Percentiles rank a stretch among this genome's conserved stretches.
Evolutionary conservation across 1,140 invertebrate species (phyloP).

Genomic region (Propsilocerus akamusi): DNA sequence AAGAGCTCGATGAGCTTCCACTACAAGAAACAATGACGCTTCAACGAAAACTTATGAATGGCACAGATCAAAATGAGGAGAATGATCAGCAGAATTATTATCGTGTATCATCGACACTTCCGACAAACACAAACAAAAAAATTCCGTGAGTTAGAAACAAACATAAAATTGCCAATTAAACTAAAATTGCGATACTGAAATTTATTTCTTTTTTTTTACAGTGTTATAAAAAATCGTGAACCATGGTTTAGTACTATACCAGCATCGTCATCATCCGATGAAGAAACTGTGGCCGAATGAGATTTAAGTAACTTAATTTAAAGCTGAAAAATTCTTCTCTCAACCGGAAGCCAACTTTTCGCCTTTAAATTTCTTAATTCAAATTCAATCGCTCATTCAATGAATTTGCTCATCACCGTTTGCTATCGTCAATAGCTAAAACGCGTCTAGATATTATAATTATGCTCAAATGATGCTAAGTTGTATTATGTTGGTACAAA

Average conservation of each 20-base stretch:
- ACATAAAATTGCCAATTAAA: too few relatives aligned
- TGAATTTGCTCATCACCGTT: too few relatives aligned
- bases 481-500: too few relatives aligned
- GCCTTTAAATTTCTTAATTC: too few relatives aligned
- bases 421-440: too few relatives aligned
- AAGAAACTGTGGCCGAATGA: slow-evolving; percentile 23
- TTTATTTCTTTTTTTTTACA: slow-evolving; percentile 14
- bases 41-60: slow-evolving; percentile 35
- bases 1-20: slow-evolving; percentile 31
- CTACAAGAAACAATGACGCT: slow-evolving; percentile 52
- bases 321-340: too few relatives aligned
- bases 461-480: too few relatives aligned
- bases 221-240: slow-evolving; percentile 33
- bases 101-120: slow-evolving; percentile 44
- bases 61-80: slow-evolving; percentile 22
- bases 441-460: too few relatives aligned
- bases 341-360: too few relatives aligned
- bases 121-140: slow-evolving; percentile 40
- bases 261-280: slow-evolving; percentile 29
- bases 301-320: slow-evolving; percentile 25
- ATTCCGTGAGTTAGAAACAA: slow-evolving; percentile 31
- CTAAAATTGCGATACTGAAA: too few relatives aligned
- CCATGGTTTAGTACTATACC: slow-evolving; percentile 46
- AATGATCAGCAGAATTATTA: slow-evolving; percentile 34
- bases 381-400: too few relatives aligned